Evolutionary conservation across 2,797 vertebrate genomes (phyloP).

Genomic region (Miichthys miiuy): DNA sequence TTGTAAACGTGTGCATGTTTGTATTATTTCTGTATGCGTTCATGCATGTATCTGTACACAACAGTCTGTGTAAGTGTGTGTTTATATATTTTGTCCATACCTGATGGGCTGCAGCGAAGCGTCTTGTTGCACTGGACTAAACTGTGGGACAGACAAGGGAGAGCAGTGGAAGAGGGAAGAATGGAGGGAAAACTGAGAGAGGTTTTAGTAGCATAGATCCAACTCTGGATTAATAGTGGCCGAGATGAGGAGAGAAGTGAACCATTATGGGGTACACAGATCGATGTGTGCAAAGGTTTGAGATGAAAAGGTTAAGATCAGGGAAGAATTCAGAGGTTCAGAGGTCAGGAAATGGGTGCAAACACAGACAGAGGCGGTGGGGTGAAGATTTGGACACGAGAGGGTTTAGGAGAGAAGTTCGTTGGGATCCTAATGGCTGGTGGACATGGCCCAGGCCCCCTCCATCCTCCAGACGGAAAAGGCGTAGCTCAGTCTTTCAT

Average conservation of each 20-base stretch:
- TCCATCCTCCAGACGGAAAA: conserved; percentile 95
- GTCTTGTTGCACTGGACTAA: conserved; percentile 69
- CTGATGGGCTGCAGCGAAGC: conserved; percentile 67
- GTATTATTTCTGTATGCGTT: background rate
- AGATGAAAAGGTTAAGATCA: conserved; percentile 53
- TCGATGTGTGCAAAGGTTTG: conserved; percentile 35
- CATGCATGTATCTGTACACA: background rate
- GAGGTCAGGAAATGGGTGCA: conserved; percentile 55
- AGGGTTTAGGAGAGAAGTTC: conserved; percentile 61
- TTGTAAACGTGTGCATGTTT: conserved; percentile 11
- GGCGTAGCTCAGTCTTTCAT: conserved; percentile 91
- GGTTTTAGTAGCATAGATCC: conserved; percentile 28
- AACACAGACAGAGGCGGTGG: conserved; percentile 64
- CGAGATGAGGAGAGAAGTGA: conserved; percentile 4
- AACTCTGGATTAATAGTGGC: conserved; percentile 12
- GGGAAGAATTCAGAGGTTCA: conserved; percentile 49
- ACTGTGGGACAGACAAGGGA: conserved; percentile 62
- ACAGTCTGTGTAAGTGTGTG: background rate
- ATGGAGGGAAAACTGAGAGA: conserved; percentile 27
- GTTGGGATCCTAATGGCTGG: conserved; percentile 85
- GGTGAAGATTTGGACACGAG: conserved; percentile 65
- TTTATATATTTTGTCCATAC: conserved; percentile 63
- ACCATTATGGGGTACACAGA: conserved; percentile 24
- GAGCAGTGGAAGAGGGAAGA: conserved; percentile 45
- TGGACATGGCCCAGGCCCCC: conserved; percentile 92